Conservation (phyloP, 2,797 vertebrate genomes). For the Myioborus miniatus region DNA sequence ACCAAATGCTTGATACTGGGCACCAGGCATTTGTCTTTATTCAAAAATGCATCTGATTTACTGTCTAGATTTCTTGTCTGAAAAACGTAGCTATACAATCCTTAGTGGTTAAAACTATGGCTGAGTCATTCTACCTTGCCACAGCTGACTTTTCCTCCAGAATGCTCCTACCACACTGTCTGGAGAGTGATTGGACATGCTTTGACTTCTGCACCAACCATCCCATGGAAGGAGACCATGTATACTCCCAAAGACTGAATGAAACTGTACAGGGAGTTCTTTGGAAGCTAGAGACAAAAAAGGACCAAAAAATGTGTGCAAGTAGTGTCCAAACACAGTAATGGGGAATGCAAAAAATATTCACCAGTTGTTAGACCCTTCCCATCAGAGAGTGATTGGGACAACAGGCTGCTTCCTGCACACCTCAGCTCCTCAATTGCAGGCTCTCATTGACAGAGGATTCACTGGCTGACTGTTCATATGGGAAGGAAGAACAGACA, state of each 20-base stretch:
- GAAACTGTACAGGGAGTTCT: background rate
- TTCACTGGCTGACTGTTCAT: background rate
- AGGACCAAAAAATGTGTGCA: background rate
- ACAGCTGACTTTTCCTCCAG: background rate
- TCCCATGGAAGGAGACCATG: background rate
- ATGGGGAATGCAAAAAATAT: background rate
- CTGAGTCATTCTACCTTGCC: conserved; percentile 26
- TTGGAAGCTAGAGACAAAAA: background rate
- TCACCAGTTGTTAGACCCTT: background rate
- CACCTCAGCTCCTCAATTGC: background rate
- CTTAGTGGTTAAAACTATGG: background rate
- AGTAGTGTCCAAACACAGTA: background rate
- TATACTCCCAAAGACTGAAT: background rate
- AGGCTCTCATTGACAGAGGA: background rate
- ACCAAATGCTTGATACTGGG: conserved; percentile 97
- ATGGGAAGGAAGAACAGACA: background rate
- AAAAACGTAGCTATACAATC: background rate
- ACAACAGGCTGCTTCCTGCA: background rate
- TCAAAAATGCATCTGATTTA: conserved; percentile 72
- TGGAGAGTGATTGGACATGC: background rate
- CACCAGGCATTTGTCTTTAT: conserved; percentile 83
- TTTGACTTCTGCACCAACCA: background rate
- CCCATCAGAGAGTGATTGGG: background rate
- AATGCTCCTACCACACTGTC: background rate
- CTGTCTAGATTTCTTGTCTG: background rate